Evolutionary conservation across 2,797 vertebrate genomes (phyloP), one percentile per base, ranked within the genome.

Genomic region (Trachurus trachurus): DNA sequence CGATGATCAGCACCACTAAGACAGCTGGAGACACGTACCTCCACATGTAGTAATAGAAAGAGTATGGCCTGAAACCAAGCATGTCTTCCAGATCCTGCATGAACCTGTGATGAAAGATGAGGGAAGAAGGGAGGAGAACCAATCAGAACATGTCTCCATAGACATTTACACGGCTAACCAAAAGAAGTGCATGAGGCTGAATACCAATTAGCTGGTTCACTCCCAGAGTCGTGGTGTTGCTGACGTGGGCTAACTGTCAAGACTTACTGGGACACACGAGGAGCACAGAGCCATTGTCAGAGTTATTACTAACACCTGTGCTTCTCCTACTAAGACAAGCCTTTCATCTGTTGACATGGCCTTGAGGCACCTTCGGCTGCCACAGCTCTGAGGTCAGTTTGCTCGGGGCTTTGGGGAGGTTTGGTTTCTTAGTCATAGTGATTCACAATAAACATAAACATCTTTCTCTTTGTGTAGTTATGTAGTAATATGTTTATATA

Each of bases 41-140:
- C 98, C 98, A 99, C 94, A 97, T 97, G 85, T 99, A 99, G 88
- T 96, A 99, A 81, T 99, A 99, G 85, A 98, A 96, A 74, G 64
- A 70, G 77, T 95, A 97, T 11, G 98, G 98, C 86, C 95, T 94
- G 94, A 99, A 99, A 4, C 98, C 98, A 83, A 99, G 95, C 98
- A 99, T 99, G 87, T 99, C 98, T 71, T 97, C 98, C 69, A 99
- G 93, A 80, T 99, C 98, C 90, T 99, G 97, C 95, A 99, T 95
- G 90, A 99, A 99, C 89, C 98, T 96, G 87, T 31, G 8, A 58
- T 15, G 1, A 52, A 29, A 67, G 9, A 0, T 22, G 50, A 53
- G 13, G 34, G 34, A 37, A 37, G 34, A 37, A 64, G 19, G 26
- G 22, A 50, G 13, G 5, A 58, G 34, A 12, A 21, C 13, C 11